phyloP scores from a whole-genome alignment of 2,113 vertebrate genomes.

The Aviceda subcristata region DNA sequence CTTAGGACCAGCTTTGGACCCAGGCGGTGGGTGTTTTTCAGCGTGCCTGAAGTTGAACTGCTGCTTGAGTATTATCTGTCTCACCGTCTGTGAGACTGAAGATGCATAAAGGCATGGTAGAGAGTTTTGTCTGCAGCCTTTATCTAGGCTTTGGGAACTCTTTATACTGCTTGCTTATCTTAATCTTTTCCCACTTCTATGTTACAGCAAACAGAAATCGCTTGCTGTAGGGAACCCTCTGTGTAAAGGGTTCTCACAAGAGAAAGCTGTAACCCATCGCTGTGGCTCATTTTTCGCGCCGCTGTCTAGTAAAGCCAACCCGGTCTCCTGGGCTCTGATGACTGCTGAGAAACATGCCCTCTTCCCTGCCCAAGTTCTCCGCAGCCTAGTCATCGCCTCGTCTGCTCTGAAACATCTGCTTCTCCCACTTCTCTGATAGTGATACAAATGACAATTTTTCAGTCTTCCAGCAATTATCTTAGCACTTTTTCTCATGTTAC shows the following conservation, averaged over 20 bases:
- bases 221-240: not conserved
- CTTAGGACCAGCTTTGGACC: not conserved
- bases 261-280: not conserved
- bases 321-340: not conserved
- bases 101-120: not conserved
- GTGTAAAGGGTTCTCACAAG: not conserved
- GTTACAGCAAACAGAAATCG: not conserved
- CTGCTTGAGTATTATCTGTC: not conserved
- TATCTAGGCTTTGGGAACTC: not conserved
- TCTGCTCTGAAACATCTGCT: not conserved
- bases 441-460: constrained; percentile 26
- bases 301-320: not conserved
- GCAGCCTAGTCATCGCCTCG: not conserved
- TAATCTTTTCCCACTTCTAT: not conserved
- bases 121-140: not conserved
- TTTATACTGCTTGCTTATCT: not conserved
- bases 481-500: constrained; percentile 28
- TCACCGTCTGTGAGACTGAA: not conserved
- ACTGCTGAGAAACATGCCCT: not conserved
- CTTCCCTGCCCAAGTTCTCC: not conserved
- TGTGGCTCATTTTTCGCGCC: not conserved
- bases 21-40: not conserved
- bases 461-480: constrained; percentile 17
- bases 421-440: not conserved
- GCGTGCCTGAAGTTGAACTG: not conserved